These are phyloP conservation scores for Horisme vitalbata DNA, from an alignment of 2,888 invertebrate species.

Conservation along the genomic window DNA sequence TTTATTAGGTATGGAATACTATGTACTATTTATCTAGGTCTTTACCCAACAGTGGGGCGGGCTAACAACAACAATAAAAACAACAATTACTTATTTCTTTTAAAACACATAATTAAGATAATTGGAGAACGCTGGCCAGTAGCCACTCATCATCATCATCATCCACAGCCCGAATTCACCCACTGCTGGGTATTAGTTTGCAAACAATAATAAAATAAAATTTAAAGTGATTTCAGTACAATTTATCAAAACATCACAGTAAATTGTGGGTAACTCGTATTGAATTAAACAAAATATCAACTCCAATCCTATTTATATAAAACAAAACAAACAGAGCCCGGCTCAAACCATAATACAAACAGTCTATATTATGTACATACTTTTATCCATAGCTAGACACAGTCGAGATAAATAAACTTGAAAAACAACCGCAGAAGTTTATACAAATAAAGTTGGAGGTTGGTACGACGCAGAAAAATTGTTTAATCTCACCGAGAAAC, in stretches of 20 bases:
- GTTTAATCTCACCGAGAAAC: slow-evolving; percentile 14
- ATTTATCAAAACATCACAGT: background rate
- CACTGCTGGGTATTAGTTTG: too few species aligned
- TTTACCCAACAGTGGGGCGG: too few species aligned
- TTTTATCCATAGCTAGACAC: slow-evolving; percentile 20
- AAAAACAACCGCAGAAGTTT: slow-evolving; percentile 8
- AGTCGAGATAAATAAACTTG: slow-evolving; percentile 18
- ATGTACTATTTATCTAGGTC: too few species aligned
- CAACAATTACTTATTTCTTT: too few species aligned
- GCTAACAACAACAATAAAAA: too few species aligned
- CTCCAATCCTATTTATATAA: slow-evolving; percentile 10
- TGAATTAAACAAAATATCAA: slow-evolving; percentile 8
- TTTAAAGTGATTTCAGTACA: background rate
- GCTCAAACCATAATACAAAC: slow-evolving; percentile 16
- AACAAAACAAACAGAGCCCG: slow-evolving; percentile 15
- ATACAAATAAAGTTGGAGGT: slow-evolving; percentile 9
- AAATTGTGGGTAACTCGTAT: background rate
- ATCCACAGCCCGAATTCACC: too few species aligned
- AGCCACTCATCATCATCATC: too few species aligned
- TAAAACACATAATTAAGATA: too few species aligned
- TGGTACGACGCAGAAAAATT: slow-evolving; percentile 17
- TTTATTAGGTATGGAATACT: too few species aligned
- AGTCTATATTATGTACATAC: slow-evolving; percentile 20
- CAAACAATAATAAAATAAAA: too few species aligned
- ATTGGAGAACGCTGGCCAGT: too few species aligned